Evolutionary conservation across 1,140 invertebrate species (phyloP), one percentile per base, ranked within the genome.

Genomic region (Hestina assimilis): DNA sequence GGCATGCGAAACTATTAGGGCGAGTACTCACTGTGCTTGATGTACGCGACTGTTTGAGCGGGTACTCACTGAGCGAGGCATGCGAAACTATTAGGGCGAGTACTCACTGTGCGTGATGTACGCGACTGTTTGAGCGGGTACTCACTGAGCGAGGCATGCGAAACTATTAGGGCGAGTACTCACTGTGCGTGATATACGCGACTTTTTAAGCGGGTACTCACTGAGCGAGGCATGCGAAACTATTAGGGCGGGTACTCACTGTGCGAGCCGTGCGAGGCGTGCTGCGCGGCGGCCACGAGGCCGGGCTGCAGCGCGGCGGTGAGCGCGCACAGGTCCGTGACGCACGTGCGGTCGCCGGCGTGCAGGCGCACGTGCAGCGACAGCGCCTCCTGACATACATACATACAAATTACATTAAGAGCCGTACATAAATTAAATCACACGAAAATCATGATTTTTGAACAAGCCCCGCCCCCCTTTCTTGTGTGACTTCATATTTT

Each of bases 321-420:
- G 61, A 95, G 89, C 42, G 94, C 94, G 89, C 95, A 96, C 70
- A 96, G 90, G 85, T 96, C 95, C 59, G 95, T 96, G 47, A 95
- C 94, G 70, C 95, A 93, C 41, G 95, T 95, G 69, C 95, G 92
- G 78, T 95, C 94, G 48, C 94, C 95, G 55, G 93, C 93, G 87
- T 96, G 96, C 75, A 95, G 89, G 70, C 94, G 91, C 76, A 95
- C 91, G 86, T 96, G 95, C 56, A 95, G 88, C 50, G 94, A 93
- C 43, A 96, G 87, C 48, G 93, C 94, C 89, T 95, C 94, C 72
- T 92, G 8, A 51, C 53, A 29, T 51, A 38, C 12, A 29, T 8
- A 17, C 7, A 17, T 14, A 12, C 0, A 1, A 40, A 43, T 17
- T 26, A 14, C 11, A 9, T 15, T 31, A 31, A 47, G n/a, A n/a